phyloP scores from a whole-genome alignment of 2,113 vertebrate species.

The Fulica atra region DNA sequence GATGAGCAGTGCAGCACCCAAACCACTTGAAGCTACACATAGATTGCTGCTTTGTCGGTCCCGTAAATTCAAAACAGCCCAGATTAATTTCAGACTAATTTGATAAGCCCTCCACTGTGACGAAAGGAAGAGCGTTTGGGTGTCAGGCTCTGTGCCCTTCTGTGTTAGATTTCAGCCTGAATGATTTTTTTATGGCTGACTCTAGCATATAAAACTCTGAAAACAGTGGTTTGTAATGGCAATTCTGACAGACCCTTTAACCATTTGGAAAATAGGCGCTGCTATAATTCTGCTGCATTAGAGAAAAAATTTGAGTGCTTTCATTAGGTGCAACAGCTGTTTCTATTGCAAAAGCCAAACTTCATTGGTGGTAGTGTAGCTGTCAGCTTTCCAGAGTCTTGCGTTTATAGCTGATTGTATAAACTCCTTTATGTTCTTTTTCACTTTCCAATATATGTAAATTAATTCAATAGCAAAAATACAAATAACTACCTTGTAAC shows the following conservation, averaged over 20 bases:
- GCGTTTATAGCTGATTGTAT: constrained; percentile 62
- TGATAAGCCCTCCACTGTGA: not conserved
- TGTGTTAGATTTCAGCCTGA: constrained; percentile 22
- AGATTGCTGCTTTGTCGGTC: not conserved
- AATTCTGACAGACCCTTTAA: constrained; percentile 64
- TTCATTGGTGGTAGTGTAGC: constrained; percentile 56
- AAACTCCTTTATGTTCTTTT: constrained; percentile 55
- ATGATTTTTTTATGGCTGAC: constrained; percentile 48
- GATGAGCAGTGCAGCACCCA: not conserved
- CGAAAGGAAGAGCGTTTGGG: not conserved
- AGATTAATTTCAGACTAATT: constrained; percentile 24
- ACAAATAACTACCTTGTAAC: constrained; percentile 72
- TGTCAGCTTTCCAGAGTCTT: constrained; percentile 63
- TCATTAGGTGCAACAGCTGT: constrained; percentile 79
- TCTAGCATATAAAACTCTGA: constrained; percentile 18
- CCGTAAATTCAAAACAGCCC: not conserved
- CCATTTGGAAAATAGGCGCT: constrained; percentile 54
- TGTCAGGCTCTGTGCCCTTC: constrained; percentile 25
- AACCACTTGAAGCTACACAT: not conserved
- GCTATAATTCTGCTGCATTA: constrained; percentile 72
- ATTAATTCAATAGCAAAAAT: constrained; percentile 72
- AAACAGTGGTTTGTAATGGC: constrained; percentile 48
- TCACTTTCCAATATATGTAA: constrained; percentile 47
- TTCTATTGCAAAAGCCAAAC: constrained; percentile 74
- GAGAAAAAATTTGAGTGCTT: constrained; percentile 69